Conservation (phyloP, 1,140 invertebrate species). For the Lucilia sericata region DNA sequence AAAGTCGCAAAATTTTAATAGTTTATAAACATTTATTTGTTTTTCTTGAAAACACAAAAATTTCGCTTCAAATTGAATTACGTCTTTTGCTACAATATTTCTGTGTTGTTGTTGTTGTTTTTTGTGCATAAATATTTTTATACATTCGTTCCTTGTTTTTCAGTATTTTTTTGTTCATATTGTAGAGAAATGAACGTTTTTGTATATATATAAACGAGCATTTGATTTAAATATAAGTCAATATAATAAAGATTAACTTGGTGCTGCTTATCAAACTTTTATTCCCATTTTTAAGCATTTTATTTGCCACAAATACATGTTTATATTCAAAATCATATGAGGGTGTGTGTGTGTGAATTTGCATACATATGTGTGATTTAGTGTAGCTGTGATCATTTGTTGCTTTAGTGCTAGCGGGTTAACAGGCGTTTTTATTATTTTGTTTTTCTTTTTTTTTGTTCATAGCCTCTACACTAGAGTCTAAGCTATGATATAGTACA, state of each 20-base stretch:
- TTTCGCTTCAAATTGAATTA: background rate
- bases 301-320: background rate
- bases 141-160: background rate
- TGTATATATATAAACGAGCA: background rate
- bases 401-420: background rate
- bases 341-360: too few species aligned
- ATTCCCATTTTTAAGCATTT: slow-evolving; percentile 21
- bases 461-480: background rate
- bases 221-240: slow-evolving; percentile 22
- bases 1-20: slow-evolving; percentile 16
- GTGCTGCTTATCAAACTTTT: slow-evolving; percentile 26
- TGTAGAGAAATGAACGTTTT: background rate
- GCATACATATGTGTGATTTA: background rate
- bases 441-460: background rate
- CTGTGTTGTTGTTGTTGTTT: background rate
- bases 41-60: background rate
- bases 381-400: background rate
- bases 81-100: background rate
- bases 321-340: background rate
- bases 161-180: background rate
- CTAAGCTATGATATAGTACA: too few species aligned
- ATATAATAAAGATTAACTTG: slow-evolving; percentile 25
- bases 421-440: slow-evolving; percentile 3
- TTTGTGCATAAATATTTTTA: background rate
- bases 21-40: background rate